These are phyloP conservation scores for Tachystola acroxantha DNA, from an alignment of 2,888 invertebrate genomes.

Conservation along the genomic window DNA sequence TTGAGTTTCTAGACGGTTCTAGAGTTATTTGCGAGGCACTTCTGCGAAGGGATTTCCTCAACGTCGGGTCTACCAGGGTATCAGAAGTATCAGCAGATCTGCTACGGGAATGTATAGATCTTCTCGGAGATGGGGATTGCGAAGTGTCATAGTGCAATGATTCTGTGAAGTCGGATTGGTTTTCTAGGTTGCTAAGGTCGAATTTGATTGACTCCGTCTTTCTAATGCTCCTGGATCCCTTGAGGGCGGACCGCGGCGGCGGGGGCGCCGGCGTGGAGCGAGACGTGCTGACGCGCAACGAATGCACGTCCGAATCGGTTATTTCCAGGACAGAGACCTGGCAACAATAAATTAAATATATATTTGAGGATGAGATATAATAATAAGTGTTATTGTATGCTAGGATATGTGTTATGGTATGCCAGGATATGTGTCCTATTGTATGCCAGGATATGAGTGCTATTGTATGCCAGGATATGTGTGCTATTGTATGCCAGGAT, in stretches of 20 bases:
- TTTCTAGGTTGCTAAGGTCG: constrained; percentile 57
- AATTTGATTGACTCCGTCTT: constrained; percentile 64
- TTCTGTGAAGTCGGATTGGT: constrained; percentile 23
- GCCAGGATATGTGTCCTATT: too few species aligned
- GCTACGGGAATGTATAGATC: constrained; percentile 39
- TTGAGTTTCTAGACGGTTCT: constrained; percentile 19
- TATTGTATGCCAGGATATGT: too few species aligned
- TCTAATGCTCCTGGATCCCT: constrained; percentile 35
- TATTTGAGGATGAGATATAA: too few species aligned
- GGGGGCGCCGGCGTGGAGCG: constrained; percentile 8
- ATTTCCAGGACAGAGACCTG: constrained; percentile 40
- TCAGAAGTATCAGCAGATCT: too few species aligned
- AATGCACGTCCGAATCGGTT: constrained; percentile 25
- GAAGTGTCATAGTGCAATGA: constrained; percentile 41
- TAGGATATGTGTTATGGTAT: too few species aligned
- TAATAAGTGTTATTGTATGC: not conserved
- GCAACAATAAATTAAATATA: not conserved
- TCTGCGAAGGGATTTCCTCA: constrained; percentile 34
- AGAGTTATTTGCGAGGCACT: too few species aligned
- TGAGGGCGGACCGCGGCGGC: constrained; percentile 45
- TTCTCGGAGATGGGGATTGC: constrained; percentile 34
- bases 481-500: too few species aligned
- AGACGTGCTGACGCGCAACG: too few species aligned
- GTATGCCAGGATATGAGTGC: too few species aligned
- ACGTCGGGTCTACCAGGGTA: too few species aligned